Conservation (phyloP, 1,140 invertebrate species). For the Leptopilina clavipes region DNA sequence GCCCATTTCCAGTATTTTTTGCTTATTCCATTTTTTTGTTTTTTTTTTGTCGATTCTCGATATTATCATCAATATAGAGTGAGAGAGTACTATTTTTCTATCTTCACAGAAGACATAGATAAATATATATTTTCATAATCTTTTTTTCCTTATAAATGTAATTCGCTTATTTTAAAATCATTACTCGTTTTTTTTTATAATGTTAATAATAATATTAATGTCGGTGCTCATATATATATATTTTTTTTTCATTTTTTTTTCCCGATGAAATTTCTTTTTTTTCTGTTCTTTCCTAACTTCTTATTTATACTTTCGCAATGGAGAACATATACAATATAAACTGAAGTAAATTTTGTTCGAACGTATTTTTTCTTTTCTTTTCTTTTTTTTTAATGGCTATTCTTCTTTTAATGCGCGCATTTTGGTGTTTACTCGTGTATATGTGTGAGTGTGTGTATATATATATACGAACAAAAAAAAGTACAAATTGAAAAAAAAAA, state of each 20-base stretch:
- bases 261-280: conserved; percentile 60
- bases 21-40: conserved; percentile 58
- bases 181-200: conserved; percentile 68
- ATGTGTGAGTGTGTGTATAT: conserved; percentile 3
- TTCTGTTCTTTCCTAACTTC: conserved; percentile 46
- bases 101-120: conserved; percentile 80
- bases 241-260: conserved; percentile 55
- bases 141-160: conserved; percentile 74
- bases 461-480: background rate
- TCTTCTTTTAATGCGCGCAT: conserved; percentile 17
- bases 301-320: conserved; percentile 60
- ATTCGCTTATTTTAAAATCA: conserved; percentile 74
- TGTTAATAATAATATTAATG: conserved; percentile 76
- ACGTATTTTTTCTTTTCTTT: background rate
- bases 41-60: conserved; percentile 62
- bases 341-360: conserved; percentile 50
- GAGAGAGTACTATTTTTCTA: conserved; percentile 75
- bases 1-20: conserved; percentile 59
- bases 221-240: conserved; percentile 72
- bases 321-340: conserved; percentile 61
- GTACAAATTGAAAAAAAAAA: background rate
- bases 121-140: conserved; percentile 77
- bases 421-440: background rate
- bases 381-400: conserved; percentile 2
- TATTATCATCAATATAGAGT: conserved; percentile 74